Conservation (phyloP, 2,888 invertebrate genomes). For the Gymnocheta viridis region DNA sequence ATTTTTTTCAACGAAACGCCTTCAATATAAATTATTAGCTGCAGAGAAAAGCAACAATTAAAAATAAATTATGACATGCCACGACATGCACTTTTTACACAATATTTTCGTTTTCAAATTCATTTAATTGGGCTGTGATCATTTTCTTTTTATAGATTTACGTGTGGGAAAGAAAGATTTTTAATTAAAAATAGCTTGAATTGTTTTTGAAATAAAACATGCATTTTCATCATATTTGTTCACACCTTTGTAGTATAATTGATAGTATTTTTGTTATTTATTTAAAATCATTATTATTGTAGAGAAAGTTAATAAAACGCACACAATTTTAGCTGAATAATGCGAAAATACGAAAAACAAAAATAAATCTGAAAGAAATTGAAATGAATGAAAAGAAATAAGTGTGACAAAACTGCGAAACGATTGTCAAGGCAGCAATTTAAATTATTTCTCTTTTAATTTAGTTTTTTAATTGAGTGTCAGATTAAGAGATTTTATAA, state of each 20-base stretch:
- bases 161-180: constrained; percentile 6
- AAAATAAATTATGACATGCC: constrained; percentile 33
- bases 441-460: constrained; percentile 39
- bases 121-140: constrained; percentile 18
- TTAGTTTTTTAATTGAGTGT: too few relatives aligned
- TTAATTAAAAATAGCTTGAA: constrained; percentile 2
- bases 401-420: background rate
- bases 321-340: background rate
- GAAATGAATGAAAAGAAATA: constrained; percentile 1
- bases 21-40: constrained; percentile 9
- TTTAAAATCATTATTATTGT: constrained; percentile 3
- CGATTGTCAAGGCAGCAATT: constrained; percentile 47
- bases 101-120: background rate
- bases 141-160: constrained; percentile 44
- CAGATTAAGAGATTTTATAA: too few relatives aligned
- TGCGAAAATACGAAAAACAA: background rate
- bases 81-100: background rate
- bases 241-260: constrained; percentile 44
- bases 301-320: constrained; percentile 36
- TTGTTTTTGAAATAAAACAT: constrained; percentile 25
- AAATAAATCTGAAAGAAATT: background rate
- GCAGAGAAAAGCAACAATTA: background rate
- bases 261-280: constrained; percentile 3
- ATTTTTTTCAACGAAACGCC: background rate
- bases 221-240: constrained; percentile 50